A percentile compares a stretch with the other conserved stretches of the same genome.
phyloP scores from a whole-genome alignment of 2,113 vertebrate species.

The Lepisosteus oculatus region DNA sequence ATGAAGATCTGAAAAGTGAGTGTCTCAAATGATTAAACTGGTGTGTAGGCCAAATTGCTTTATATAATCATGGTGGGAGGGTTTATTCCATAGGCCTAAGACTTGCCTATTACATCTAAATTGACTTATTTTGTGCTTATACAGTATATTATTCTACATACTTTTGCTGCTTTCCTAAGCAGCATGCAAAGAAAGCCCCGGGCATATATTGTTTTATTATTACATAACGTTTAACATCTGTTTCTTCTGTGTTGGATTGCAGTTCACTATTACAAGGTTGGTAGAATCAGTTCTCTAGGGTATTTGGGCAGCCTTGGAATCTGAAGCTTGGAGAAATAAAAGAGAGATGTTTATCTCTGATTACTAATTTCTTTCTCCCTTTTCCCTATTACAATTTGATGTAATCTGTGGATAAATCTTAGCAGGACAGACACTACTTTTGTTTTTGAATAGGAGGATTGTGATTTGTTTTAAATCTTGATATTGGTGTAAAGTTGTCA shows the following conservation, averaged over 20 bases:
- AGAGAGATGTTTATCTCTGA: constrained; percentile 27
- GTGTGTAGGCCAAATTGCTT: too few species aligned
- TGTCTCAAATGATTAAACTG: too few species aligned
- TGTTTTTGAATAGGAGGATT: too few species aligned
- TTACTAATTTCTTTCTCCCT: constrained; percentile 10
- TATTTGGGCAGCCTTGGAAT: constrained; percentile 2
- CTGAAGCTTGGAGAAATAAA: constrained; percentile 18
- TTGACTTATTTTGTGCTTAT: background rate
- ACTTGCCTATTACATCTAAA: background rate
- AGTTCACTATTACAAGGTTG: background rate
- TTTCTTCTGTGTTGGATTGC: background rate
- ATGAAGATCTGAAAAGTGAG: background rate
- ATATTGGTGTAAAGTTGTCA: too few species aligned
- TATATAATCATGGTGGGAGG: background rate
- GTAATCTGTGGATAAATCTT: too few species aligned
- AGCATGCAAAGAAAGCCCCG: background rate
- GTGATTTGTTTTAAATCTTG: too few species aligned
- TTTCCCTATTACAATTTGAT: background rate
- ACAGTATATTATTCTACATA: background rate
- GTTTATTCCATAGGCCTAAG: background rate
- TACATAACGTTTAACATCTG: constrained; percentile 20
- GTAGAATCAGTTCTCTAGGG: background rate
- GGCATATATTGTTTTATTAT: constrained; percentile 13
- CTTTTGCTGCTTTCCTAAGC: background rate
- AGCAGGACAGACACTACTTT: too few species aligned